Base-by-base conservation (phyloP, 2,113 vertebrate species). In the Anarhynchus alexandrinus region DNA sequence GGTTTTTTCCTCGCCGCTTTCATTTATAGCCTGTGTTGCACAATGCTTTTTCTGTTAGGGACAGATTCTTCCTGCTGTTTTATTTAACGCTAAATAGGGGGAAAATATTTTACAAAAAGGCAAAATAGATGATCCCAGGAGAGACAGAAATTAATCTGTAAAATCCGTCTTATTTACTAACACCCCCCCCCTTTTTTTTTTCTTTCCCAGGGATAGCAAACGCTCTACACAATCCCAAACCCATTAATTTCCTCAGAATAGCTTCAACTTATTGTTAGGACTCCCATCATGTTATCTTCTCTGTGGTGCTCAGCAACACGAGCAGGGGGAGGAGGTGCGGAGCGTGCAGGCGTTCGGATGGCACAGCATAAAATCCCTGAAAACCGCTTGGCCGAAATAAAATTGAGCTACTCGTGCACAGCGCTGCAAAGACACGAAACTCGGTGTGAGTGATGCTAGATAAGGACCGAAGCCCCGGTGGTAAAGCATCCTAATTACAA, bases 401-500 rank as follows among this genome's bases (percentile, higher is more conserved):
- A 95, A 97, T 77, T 18, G 67, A 96, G 73, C 92, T 95, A 64
- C 61, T 95, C 52, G 59, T 65, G 66, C 69, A 66, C 72, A 94
- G 77, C 30, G 81, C 86, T 54, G 70, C 88, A 57, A 73, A 96
- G 76, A 69, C 96, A 86, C 58, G 88, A 86, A 90, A 70, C 88
- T 94, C 77, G 25, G 59, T 74, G 80, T 82, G 95, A 97, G 57
- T 59, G 74, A 74, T 61, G 94, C 90, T 69, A 88, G 94, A 90
- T 87, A 88, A 91, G 92, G 93, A 95, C 77, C 92, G 81, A 93
- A 84, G 84, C 83, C 54, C 74, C 81, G 73, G 83, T 61, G 94
- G 89, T 93, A 88, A 93, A 94, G 91, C 93, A 47, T 95, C 67
- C 93, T 89, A 93, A 81, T 96, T 96, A 95, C 77, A 67, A 92